A percentile compares a stretch with the other conserved stretches of the same genome.
phyloP scores from a whole-genome alignment of 2,888 invertebrate genomes.

The Pecten maximus region DNA sequence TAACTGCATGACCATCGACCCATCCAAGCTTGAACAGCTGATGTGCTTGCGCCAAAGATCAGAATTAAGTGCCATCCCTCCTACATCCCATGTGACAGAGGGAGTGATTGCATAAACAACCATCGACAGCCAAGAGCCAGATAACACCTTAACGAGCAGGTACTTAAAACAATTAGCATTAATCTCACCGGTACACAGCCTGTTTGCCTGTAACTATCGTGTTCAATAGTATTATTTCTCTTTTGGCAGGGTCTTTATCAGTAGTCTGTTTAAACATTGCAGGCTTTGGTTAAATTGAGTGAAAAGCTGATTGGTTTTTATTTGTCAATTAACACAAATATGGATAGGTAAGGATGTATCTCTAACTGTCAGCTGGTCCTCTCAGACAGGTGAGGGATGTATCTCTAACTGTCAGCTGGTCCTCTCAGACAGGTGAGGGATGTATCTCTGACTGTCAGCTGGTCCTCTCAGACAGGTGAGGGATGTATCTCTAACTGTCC shows the following conservation, averaged over 20 bases:
- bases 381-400: no score
- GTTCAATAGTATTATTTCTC: not conserved
- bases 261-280: not conserved
- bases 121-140: constrained; percentile 33
- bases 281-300: not conserved
- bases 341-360: no score
- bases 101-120: constrained; percentile 14
- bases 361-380: no score
- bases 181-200: not conserved
- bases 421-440: not conserved
- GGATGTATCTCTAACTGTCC: no score
- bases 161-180: constrained; percentile 33
- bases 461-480: no score
- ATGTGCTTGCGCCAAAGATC: constrained; percentile 32
- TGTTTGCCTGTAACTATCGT: constrained; percentile 28
- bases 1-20: constrained; percentile 29
- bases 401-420: no score
- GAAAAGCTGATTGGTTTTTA: not conserved
- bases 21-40: constrained; percentile 8
- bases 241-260: not conserved
- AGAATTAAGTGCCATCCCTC: constrained; percentile 20
- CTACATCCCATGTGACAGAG: constrained; percentile 31
- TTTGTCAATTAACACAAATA: constrained; percentile 8
- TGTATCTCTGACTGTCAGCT: not conserved
- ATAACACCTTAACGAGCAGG: constrained; percentile 26